These are phyloP conservation scores for Artemia franciscana DNA, from an alignment of 1,140 invertebrate genomes.

Conservation along the genomic window DNA sequence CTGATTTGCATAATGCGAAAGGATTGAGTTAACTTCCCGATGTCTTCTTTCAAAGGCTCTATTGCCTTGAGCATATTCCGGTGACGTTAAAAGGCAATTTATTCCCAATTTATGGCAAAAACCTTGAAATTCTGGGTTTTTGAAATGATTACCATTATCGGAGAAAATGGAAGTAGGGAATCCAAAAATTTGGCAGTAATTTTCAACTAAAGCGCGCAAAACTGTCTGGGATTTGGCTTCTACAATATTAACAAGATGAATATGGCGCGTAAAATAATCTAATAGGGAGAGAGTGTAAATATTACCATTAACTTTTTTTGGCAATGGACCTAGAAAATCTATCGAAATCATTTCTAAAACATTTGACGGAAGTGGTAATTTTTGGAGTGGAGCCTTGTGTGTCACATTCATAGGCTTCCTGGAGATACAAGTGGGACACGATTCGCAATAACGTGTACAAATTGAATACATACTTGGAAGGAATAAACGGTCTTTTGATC, in stretches of 20 bases:
- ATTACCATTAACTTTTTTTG: not conserved
- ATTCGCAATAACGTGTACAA: no score
- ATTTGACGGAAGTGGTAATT: no score
- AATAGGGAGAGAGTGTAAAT: not conserved
- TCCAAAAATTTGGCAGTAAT: not conserved
- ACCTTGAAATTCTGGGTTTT: not conserved
- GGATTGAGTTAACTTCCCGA: not conserved
- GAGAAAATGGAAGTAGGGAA: not conserved
- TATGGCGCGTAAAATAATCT: not conserved
- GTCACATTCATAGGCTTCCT: no score
- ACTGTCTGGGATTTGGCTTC: not conserved
- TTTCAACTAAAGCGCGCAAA: conserved; percentile 15
- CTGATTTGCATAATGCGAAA: not conserved
- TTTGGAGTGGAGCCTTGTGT: no score
- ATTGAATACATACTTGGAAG: no score
- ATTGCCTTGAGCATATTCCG: not conserved
- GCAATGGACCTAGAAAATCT: no score
- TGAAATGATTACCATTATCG: not conserved
- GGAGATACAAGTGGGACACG: no score
- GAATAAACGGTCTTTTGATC: no score
- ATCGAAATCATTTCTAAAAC: no score
- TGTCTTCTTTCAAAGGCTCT: not conserved
- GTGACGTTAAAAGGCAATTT: not conserved
- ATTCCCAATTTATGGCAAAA: not conserved
- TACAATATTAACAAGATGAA: not conserved